These are phyloP conservation scores for Lumbricus terrestris DNA, from an alignment of 2,888 invertebrate genomes.

Conservation along the genomic window DNA sequence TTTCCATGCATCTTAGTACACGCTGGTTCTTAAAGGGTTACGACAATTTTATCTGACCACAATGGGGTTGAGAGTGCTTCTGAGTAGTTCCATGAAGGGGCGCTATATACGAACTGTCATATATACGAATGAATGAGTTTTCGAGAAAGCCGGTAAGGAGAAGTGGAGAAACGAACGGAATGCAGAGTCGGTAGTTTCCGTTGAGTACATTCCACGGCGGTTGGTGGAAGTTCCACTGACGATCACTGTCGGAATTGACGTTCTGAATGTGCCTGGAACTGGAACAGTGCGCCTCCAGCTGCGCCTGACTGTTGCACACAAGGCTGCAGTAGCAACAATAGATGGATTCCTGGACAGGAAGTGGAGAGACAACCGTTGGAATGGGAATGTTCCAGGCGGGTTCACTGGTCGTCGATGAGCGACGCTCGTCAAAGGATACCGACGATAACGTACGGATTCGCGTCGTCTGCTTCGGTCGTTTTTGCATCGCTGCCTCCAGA, in stretches of 20 bases:
- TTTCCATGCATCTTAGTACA: too few species aligned
- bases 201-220: constrained; percentile 51
- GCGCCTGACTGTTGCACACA: constrained; percentile 49
- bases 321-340: constrained; percentile 46
- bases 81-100: too few species aligned
- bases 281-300: constrained; percentile 55
- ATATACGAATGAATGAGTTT: too few species aligned
- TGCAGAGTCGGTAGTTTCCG: constrained; percentile 46
- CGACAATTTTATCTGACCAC: too few species aligned
- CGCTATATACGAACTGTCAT: too few species aligned
- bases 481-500: constrained; percentile 41
- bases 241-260: constrained; percentile 53
- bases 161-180: constrained; percentile 42
- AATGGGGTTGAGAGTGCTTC: too few species aligned
- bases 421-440: background rate
- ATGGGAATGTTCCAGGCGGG: background rate
- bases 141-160: background rate
- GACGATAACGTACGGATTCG: background rate
- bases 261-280: constrained; percentile 52
- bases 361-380: constrained; percentile 23
- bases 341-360: constrained; percentile 45
- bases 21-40: too few species aligned
- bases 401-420: background rate
- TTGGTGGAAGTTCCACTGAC: constrained; percentile 57
- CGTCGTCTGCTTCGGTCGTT: background rate